phyloP scores from a whole-genome alignment of 2,113 vertebrate species.

The Mastomys natalensis region DNA sequence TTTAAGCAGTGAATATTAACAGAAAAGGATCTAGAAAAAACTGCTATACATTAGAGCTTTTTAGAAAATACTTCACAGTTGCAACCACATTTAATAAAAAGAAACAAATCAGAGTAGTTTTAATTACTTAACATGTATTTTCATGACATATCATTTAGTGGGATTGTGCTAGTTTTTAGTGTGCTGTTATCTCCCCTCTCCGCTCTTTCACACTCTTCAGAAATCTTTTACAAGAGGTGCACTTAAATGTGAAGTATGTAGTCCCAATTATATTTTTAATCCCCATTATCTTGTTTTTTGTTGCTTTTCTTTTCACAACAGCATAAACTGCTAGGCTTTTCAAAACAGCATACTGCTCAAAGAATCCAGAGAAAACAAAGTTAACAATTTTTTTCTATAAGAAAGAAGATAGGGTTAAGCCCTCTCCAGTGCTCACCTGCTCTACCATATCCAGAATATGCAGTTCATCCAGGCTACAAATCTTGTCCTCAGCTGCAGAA shows the following conservation, averaged over 20 bases:
- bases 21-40: conserved; percentile 39
- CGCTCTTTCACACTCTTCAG: background rate
- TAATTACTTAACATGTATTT: conserved; percentile 46
- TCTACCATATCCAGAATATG: conserved; percentile 76
- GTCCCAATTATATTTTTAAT: background rate
- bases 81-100: background rate
- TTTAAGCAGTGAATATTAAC: background rate
- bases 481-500: conserved; percentile 70
- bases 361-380: background rate
- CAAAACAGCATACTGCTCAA: background rate
- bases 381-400: conserved; percentile 16
- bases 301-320: background rate
- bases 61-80: conserved; percentile 43
- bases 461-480: conserved; percentile 73
- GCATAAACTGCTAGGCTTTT: background rate
- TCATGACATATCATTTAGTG: conserved; percentile 41
- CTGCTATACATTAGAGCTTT: background rate
- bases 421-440: conserved; percentile 61
- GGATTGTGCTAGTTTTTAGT: background rate
- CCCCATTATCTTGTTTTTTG: background rate
- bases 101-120: conserved; percentile 6
- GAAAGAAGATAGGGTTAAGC: background rate
- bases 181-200: background rate
- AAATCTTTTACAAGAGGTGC: background rate
- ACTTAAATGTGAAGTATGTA: background rate